Percentiles rank a stretch among this genome's conserved stretches.
These are phyloP conservation scores for Boleophthalmus pectinirostris DNA, from an alignment of 2,113 vertebrate genomes.

Conservation along the genomic window DNA sequence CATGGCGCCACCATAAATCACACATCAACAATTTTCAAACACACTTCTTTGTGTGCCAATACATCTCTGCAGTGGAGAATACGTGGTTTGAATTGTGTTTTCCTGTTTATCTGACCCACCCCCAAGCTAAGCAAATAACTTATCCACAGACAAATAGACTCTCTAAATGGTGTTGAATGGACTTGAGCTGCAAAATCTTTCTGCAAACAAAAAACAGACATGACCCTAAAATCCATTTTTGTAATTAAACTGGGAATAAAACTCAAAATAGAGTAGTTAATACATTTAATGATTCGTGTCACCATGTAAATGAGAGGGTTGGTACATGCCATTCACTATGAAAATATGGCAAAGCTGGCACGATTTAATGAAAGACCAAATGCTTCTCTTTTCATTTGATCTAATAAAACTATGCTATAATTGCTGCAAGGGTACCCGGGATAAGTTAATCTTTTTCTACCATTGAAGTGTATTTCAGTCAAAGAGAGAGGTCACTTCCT, in stretches of 20 bases:
- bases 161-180: constrained; percentile 21
- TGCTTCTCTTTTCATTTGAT: neutral
- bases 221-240: neutral
- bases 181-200: neutral
- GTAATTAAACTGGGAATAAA: no score
- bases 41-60: no score
- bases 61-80: neutral
- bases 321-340: neutral
- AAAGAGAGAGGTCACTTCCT: constrained; percentile 59
- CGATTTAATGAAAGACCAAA: neutral
- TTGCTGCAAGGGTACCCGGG: neutral
- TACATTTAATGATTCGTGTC: neutral
- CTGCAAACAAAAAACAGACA: neutral
- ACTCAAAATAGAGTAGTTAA: neutral
- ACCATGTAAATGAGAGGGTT: neutral
- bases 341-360: neutral
- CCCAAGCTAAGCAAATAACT: constrained; percentile 3
- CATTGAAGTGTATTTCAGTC: constrained; percentile 39
- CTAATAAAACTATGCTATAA: neutral
- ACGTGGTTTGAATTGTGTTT: neutral
- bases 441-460: neutral
- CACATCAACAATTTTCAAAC: no score
- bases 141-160: neutral
- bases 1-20: no score
- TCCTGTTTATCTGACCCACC: neutral